Percentiles rank a stretch among this genome's conserved stretches.
phyloP scores from a whole-genome alignment of 2,797 vertebrate genomes.

The Leuciscus waleckii region DNA sequence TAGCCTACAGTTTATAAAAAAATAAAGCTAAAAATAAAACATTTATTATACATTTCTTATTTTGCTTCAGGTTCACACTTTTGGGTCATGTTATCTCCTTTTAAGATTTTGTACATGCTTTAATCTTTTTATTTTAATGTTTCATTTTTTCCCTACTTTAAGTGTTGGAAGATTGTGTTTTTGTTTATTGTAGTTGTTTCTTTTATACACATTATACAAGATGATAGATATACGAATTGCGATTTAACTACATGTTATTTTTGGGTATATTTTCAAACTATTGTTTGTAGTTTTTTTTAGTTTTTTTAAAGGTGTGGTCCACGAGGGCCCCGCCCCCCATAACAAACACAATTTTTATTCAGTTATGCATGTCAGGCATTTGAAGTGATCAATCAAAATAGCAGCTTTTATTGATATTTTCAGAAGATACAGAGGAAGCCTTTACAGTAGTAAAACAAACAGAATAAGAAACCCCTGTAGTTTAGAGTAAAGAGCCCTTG shows the following conservation, averaged over 20 bases:
- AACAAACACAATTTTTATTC: constrained; percentile 15
- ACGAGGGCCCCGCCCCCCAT: constrained; percentile 66
- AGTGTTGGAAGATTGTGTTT: neutral
- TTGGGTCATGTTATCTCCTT: constrained; percentile 13
- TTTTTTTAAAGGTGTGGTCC: constrained; percentile 51
- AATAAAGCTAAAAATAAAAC: neutral
- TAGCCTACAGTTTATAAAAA: neutral
- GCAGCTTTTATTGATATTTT: neutral
- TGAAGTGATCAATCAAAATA: neutral
- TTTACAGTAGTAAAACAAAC: neutral
- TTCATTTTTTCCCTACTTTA: too few species aligned
- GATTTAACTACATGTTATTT: neutral
- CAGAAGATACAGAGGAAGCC: neutral
- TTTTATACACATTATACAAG: too few species aligned
- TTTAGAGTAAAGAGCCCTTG: constrained; percentile 18
- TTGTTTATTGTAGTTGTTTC: neutral
- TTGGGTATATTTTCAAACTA: too few species aligned
- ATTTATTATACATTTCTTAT: neutral
- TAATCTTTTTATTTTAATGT: neutral
- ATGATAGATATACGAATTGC: too few species aligned
- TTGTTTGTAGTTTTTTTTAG: too few species aligned
- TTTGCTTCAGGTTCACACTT: constrained; percentile 11
- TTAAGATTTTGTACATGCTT: neutral
- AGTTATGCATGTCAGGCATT: constrained; percentile 13
- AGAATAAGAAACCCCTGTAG: neutral